Evolutionary conservation across 2,888 invertebrate genomes (phyloP).

Genomic region (Sycophila texana): DNA sequence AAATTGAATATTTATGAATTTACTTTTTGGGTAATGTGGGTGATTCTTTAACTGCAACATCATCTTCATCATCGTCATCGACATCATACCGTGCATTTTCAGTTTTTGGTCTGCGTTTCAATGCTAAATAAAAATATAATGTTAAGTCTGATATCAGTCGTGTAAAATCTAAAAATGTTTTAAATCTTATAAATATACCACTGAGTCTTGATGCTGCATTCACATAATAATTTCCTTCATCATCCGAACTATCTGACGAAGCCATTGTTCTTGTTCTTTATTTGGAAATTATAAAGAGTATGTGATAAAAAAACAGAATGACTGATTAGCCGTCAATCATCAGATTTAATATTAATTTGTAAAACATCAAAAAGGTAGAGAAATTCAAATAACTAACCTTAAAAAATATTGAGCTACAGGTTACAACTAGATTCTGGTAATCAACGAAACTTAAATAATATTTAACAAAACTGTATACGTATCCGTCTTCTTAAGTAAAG

Average conservation of each 20-base stretch:
- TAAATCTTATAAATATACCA: constrained; percentile 33
- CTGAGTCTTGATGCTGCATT: constrained; percentile 48
- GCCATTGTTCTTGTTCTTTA: constrained; percentile 11
- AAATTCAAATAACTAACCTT: constrained; percentile 40
- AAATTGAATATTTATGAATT: not conserved
- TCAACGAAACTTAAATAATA: not conserved
- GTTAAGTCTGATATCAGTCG: not conserved
- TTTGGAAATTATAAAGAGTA: not conserved
- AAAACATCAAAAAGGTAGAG: not conserved
- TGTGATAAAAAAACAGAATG: no score
- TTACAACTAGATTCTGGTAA: not conserved
- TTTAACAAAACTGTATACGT: not conserved
- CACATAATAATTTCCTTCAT: constrained; percentile 47
- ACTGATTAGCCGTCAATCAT: not conserved
- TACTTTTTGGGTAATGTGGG: constrained; percentile 18
- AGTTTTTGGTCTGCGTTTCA: constrained; percentile 17
- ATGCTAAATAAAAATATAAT: constrained; percentile 18
- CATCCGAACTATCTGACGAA: constrained; percentile 52
- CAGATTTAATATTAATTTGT: not conserved
- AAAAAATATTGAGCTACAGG: not conserved
- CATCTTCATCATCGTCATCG: constrained; percentile 18
- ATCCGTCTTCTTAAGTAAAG: not conserved
- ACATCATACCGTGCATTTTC: not conserved
- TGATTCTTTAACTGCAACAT: not conserved
- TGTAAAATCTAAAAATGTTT: not conserved